phyloP scores from a whole-genome alignment of 2,113 vertebrate genomes.

The Ammodytes dubius region DNA sequence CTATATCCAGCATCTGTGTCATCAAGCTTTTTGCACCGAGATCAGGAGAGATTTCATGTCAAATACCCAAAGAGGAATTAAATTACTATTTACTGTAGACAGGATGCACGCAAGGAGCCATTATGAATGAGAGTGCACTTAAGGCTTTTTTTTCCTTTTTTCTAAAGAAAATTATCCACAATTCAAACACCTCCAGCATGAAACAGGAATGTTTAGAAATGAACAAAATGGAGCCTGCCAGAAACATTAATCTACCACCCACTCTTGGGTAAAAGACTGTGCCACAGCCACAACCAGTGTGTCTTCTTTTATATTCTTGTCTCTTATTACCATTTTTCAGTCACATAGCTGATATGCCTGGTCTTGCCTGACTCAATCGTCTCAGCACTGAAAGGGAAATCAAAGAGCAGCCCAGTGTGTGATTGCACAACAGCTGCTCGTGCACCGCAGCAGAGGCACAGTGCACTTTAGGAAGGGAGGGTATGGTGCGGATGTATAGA shows the following conservation, averaged over 20 bases:
- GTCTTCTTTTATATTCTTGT: conserved; percentile 81
- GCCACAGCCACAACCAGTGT: conserved; percentile 73
- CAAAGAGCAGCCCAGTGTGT: conserved; percentile 79
- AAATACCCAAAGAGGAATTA: conserved; percentile 71
- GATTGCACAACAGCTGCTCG: conserved; percentile 85
- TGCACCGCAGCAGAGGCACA: conserved; percentile 56
- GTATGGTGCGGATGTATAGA: conserved; percentile 34
- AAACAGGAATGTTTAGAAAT: conserved; percentile 73
- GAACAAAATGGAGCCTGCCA: conserved; percentile 75
- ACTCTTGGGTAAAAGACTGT: conserved; percentile 68
- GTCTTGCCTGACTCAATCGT: conserved; percentile 86
- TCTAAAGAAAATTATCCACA: conserved; percentile 69
- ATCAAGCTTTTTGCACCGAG: conserved; percentile 62
- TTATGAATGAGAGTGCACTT: conserved; percentile 64
- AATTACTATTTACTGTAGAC: conserved; percentile 70
- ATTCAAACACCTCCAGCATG: conserved; percentile 68
- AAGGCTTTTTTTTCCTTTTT: conserved; percentile 60
- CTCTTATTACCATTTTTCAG: conserved; percentile 80
- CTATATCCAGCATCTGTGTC: conserved; percentile 64
- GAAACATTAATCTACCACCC: conserved; percentile 80
- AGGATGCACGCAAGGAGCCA: conserved; percentile 47
- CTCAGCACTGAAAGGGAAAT: conserved; percentile 76
- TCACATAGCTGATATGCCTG: conserved; percentile 86
- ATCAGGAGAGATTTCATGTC: conserved; percentile 62
- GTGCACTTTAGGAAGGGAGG: conserved; percentile 67